Base-by-base conservation (phyloP, 2,888 invertebrate genomes). In the Drosophila greeni region DNA sequence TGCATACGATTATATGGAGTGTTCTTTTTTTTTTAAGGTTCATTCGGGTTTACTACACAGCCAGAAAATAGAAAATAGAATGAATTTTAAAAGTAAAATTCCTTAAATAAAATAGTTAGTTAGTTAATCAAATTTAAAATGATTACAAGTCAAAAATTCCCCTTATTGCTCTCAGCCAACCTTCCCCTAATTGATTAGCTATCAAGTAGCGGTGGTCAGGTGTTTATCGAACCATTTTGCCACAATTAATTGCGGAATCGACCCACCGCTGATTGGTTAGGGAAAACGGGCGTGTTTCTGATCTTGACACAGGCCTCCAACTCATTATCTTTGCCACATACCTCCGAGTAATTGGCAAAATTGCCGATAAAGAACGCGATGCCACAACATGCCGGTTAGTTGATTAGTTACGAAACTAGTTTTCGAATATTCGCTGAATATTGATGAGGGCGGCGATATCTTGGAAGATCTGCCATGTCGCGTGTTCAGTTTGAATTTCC, bases 1-100 rank as follows among this genome's bases (percentile, higher is more conserved):
- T 75, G 81, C 61, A 76, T 77, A 66, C 36, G 45, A 73, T 76
- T 71, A 56, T 34, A 16, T 43, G 40, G 42, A 33, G 43, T 33
- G 23, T 55, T 36, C 51, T 16, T 39, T 18, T 57, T 31, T 29
- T 49, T 14, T 1, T 16, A 18, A 36, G 26, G 31, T 36, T 34
- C 51, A 51, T 36, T 42, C 33, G 34, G 20, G 26, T 42, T 42
- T 55, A 18, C 11, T 36, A 55, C 47, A 55, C 55, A 20, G 33
- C 26, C 18, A 54, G 16, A 23, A 53, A 54, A 6, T 3, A 2
- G 45, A 14, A 31, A 23, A 20, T 8, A 7, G 0, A 39, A 39
- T 12, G 1, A 6, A 2, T 20, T 14, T 20, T 8, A 26, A 3
- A 37, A 37, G 11, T 37, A 12, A 12, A 18, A 18, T n/a, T 23